These are phyloP conservation scores for Myotis daubentonii DNA, from an alignment of 2,797 vertebrate species.

Conservation along the genomic window DNA sequence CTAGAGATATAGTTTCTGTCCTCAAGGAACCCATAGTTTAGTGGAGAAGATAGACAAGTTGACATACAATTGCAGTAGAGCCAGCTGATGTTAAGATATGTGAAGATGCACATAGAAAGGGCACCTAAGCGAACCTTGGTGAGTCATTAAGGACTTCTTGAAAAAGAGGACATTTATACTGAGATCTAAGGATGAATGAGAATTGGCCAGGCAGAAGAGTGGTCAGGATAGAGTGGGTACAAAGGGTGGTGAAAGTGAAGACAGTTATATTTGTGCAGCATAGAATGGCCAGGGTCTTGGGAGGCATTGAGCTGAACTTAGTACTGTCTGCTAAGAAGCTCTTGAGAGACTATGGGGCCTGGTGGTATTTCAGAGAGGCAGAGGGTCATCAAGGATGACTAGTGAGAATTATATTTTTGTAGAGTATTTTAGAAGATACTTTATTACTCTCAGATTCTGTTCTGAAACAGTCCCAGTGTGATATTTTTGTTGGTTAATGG, in stretches of 20 bases:
- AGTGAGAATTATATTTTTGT: conserved; percentile 41
- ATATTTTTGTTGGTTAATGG: conserved; percentile 34
- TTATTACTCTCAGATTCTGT: conserved; percentile 43
- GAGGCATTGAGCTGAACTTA: neutral
- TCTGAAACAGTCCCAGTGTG: conserved; percentile 54
- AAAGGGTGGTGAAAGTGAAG: neutral
- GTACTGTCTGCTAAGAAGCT: neutral
- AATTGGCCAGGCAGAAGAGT: neutral
- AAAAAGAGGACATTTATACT: neutral
- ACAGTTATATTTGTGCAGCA: neutral
- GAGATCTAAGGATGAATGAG: neutral
- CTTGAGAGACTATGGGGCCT: neutral
- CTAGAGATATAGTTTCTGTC: neutral
- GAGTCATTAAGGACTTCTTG: neutral
- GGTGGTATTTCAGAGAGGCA: conserved; percentile 1
- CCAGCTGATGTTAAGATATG: neutral
- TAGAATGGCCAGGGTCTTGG: neutral
- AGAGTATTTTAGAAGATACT: conserved; percentile 32
- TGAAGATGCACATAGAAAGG: neutral
- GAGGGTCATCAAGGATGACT: neutral
- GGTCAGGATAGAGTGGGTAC: neutral
- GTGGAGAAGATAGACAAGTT: neutral
- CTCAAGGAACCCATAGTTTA: neutral
- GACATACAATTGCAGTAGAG: neutral
- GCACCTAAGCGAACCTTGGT: neutral